Evolutionary conservation across 2,888 invertebrate genomes (phyloP).

Genomic region (Lissonota sp.): DNA sequence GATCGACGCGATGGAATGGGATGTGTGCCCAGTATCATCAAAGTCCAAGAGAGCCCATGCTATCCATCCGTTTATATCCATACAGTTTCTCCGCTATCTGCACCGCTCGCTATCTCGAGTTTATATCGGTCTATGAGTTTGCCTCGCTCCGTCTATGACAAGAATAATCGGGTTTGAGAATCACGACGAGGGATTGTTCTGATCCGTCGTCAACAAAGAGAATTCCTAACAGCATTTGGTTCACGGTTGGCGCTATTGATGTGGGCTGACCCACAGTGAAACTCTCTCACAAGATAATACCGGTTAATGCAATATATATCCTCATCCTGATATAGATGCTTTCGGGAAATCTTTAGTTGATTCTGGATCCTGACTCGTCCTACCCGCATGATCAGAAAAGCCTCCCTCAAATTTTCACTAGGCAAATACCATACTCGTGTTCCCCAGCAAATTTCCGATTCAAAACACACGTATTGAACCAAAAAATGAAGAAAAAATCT

Average conservation of each 20-base stretch:
- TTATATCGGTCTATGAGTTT: conserved; percentile 42
- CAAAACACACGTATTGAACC: no score
- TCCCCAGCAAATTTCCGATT: no score
- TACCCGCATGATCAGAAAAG: no score
- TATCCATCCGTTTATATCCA: conserved; percentile 22
- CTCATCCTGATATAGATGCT: not conserved
- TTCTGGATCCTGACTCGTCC: no score
- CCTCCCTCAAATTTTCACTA: no score
- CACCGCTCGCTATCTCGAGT: not conserved
- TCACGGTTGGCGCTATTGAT: conserved; percentile 57
- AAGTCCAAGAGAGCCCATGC: conserved; percentile 49
- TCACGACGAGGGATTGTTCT: conserved; percentile 66
- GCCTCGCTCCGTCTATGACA: conserved; percentile 49
- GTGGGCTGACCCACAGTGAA: conserved; percentile 20
- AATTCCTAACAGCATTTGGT: conserved; percentile 73
- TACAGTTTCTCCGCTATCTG: conserved; percentile 20
- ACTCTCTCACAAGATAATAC: conserved; percentile 50
- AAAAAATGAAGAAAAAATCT: no score
- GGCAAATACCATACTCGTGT: no score
- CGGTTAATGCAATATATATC: conserved; percentile 46
- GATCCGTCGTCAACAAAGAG: conserved; percentile 73
- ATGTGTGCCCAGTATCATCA: conserved; percentile 26
- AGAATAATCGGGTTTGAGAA: conserved; percentile 68
- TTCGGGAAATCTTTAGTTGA: no score
- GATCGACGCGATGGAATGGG: conserved; percentile 32